Conservation (phyloP, 2,797 vertebrate genomes). For the Mormyrops attenuatus region DNA sequence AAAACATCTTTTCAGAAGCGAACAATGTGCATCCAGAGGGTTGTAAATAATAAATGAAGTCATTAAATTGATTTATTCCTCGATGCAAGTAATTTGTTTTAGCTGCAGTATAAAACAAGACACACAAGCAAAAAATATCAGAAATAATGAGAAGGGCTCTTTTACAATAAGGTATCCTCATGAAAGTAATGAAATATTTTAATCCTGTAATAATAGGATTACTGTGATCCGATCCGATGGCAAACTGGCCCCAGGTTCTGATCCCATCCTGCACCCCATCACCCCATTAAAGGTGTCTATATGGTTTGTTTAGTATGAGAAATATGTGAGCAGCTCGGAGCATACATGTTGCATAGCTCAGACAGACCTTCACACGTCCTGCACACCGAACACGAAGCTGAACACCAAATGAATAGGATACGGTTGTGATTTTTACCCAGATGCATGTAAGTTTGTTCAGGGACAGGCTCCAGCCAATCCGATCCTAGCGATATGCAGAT, state of each 20-base stretch:
- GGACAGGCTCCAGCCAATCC: background rate
- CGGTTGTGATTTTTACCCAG: background rate
- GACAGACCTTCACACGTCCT: background rate
- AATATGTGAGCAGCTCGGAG: background rate
- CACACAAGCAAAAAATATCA: background rate
- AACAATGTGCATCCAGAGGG: background rate
- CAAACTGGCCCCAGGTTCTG: background rate
- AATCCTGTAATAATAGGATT: background rate
- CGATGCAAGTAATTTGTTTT: background rate
- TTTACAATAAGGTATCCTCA: background rate
- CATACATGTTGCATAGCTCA: background rate
- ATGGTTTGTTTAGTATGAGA: background rate
- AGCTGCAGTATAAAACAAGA: background rate
- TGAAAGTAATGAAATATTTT: background rate
- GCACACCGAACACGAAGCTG: background rate
- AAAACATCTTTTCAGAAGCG: background rate
- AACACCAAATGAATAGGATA: background rate
- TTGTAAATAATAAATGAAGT: background rate
- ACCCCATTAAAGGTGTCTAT: background rate
- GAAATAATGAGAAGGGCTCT: background rate
- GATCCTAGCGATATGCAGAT: background rate
- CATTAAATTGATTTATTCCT: constrained; percentile 7
- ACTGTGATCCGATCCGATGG: background rate
- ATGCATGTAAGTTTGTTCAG: background rate
- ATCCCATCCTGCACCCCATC: background rate